These are phyloP conservation scores for Spinus pinus DNA, from an alignment of 2,797 vertebrate species.

Conservation along the genomic window DNA sequence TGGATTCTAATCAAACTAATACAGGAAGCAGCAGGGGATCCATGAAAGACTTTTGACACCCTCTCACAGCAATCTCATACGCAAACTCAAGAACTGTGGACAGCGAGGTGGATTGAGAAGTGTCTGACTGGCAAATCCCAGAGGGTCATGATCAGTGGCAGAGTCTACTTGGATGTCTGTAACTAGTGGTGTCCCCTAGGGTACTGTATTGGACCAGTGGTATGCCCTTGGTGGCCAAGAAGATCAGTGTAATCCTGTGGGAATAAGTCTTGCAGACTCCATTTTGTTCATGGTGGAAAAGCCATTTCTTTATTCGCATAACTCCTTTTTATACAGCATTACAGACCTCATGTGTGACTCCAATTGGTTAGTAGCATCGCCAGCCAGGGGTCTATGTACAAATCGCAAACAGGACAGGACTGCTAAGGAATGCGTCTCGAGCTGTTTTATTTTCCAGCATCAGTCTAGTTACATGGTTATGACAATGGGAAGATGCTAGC, in stretches of 20 bases:
- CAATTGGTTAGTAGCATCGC: background rate
- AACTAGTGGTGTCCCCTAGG: background rate
- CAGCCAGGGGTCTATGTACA: background rate
- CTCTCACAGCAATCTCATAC: background rate
- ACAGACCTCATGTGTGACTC: background rate
- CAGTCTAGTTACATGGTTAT: background rate
- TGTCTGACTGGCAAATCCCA: background rate
- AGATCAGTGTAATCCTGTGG: background rate
- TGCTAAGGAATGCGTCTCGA: fast-evolving
- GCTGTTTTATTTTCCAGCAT: background rate
- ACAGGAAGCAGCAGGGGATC: background rate
- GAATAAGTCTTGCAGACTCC: background rate
- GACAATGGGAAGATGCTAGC: background rate
- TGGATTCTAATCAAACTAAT: background rate
- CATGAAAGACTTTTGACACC: background rate
- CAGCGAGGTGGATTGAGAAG: background rate
- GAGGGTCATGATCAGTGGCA: background rate
- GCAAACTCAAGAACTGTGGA: background rate
- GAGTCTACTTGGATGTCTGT: background rate
- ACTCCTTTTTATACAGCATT: background rate
- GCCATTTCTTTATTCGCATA: background rate
- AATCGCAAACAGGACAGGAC: background rate
- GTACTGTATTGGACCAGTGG: background rate
- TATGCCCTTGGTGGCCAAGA: background rate
- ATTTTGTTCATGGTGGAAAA: background rate